Conservation (phyloP, 2,113 vertebrate genomes). For the Tor tambroides region DNA sequence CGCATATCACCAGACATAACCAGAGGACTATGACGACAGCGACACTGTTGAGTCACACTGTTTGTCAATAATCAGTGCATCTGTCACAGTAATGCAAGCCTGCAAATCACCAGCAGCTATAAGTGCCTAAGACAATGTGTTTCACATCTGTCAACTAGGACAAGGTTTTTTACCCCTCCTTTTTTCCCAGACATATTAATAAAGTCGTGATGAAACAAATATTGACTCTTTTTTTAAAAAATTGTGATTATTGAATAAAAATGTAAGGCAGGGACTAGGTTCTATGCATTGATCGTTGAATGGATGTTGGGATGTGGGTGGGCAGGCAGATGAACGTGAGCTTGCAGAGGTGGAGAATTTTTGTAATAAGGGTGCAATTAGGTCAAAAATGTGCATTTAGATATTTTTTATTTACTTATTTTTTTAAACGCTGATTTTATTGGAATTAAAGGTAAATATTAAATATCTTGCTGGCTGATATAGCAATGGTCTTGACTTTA, state of each 20-base stretch:
- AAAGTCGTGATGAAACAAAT: not conserved
- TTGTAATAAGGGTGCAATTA: no score
- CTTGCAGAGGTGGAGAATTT: no score
- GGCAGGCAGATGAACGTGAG: not conserved
- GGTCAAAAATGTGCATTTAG: no score
- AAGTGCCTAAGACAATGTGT: not conserved
- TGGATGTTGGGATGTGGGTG: not conserved
- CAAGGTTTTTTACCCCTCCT: not conserved
- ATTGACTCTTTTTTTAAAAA: not conserved
- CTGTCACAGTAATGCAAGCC: slow-evolving; percentile 66
- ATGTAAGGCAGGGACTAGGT: not conserved
- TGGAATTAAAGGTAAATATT: not conserved
- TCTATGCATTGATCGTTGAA: not conserved
- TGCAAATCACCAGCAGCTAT: slow-evolving; percentile 61
- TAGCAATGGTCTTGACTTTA: no score
- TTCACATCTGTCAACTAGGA: slow-evolving; percentile 2
- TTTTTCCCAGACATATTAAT: not conserved
- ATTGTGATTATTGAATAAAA: not conserved
- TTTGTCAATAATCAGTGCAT: slow-evolving; percentile 74
- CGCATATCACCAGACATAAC: slow-evolving; percentile 69
- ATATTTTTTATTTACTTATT: no score
- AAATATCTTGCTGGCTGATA: not conserved
- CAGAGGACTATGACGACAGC: slow-evolving; percentile 50
- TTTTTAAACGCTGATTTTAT: not conserved
- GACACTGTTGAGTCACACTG: slow-evolving; percentile 65